Conservation (phyloP, 2,888 invertebrate genomes). For the Gymnosoma rotundatum region DNA sequence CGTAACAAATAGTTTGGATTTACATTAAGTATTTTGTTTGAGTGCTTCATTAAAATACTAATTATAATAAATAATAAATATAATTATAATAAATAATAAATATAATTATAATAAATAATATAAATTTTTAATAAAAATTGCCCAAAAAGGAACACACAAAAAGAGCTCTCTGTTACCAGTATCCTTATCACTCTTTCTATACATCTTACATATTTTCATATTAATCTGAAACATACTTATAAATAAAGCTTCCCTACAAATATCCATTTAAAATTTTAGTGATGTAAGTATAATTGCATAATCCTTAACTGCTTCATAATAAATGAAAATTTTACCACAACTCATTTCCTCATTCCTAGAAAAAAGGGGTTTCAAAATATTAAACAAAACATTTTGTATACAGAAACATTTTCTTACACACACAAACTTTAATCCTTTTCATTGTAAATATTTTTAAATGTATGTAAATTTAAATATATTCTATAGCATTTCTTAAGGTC, state of each 20-base stretch:
- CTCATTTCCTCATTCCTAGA: constrained; percentile 5
- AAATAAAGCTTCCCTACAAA: not conserved
- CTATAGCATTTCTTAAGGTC: constrained; percentile 39
- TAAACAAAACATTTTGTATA: not conserved
- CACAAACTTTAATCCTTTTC: not conserved
- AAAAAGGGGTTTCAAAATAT: constrained; percentile 13
- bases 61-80: no score
- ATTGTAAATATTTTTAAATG: not conserved
- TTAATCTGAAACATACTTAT: constrained; percentile 16
- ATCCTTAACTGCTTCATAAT: constrained; percentile 54
- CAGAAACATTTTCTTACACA: not conserved
- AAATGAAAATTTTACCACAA: constrained; percentile 43
- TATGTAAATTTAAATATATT: constrained; percentile 38
- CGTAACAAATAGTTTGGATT: no score
- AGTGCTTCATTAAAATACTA: no score
- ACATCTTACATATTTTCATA: not conserved
- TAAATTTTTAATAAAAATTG: no score
- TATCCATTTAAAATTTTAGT: constrained; percentile 10
- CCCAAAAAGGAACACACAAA: no score
- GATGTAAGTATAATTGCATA: constrained; percentile 54
- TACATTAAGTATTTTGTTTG: no score
- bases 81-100: no score
- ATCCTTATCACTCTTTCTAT: not conserved
- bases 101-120: no score
- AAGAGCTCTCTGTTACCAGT: no score